Evolutionary conservation across 1,140 invertebrate species (phyloP), one percentile per base, ranked within the genome.

Genomic region (Dinoponera quadriceps): DNA sequence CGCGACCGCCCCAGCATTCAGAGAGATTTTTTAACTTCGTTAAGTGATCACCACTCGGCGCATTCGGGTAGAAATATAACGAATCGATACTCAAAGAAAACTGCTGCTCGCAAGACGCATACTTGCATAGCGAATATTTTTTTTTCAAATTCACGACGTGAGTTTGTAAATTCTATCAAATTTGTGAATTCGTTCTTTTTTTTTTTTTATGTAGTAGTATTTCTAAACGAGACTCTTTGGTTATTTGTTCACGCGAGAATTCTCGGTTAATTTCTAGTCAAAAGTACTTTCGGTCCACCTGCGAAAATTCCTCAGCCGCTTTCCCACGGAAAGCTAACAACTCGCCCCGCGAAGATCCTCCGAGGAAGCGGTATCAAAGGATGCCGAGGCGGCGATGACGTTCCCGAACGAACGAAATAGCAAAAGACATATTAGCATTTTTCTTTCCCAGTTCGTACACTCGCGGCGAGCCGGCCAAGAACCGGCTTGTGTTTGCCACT

Each of bases 341-440:
- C 25, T 51, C 33, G 25, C 14, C 20, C 22, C 44, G 20, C 11
- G 29, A 29, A 48, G 51, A 57, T 38, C 20, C 27, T 2, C 66
- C 38, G 60, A 77, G 51, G n/a, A 77, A 77, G 1, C 33, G 38
- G 9, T 48, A 22, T 80, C 75, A 71, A 80, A 80, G 33, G n/a
- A 80, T 59, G 54, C 75, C 75, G 75, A 57, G 55, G 51, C 65
- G 65, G 14, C 51, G 65, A 71, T 57, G 65, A 80, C 75, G 75
- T 59, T 80, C 69, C 75, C 65, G 75, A 80, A 62, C 9, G 66
- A 29, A 69, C n/a, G 72, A 86, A 89, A 90, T 90, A 90, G 83
- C 87, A 90, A 90, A 90, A 90, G 89, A 90, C 87, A 90, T 88
- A 27, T 87, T 87, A 90, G 89, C 89, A 90, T 90, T 90, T 90